Conservation (phyloP, 2,113 vertebrate species). For the Oceanodroma tethys region DNA sequence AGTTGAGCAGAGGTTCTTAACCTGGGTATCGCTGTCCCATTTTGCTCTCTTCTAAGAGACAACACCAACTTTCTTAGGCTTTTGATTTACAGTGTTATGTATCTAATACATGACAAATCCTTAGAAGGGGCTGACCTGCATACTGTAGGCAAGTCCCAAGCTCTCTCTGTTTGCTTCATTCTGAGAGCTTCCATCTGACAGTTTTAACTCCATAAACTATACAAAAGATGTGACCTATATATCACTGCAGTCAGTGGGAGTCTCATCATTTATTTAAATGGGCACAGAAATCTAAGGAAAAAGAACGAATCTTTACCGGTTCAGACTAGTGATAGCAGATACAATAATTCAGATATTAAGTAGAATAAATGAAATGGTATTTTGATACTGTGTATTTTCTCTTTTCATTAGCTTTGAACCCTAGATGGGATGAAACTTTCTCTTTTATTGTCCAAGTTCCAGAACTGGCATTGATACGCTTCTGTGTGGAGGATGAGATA, state of each 20-base stretch:
- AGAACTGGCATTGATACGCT: conserved; percentile 83
- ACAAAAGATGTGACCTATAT: not conserved
- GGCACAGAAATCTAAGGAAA: not conserved
- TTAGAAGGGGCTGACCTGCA: not conserved
- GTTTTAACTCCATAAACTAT: not conserved
- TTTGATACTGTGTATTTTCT: not conserved
- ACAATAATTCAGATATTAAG: not conserved
- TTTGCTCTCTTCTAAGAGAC: not conserved
- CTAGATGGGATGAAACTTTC: conserved; percentile 81
- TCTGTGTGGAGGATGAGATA: conserved; percentile 78
- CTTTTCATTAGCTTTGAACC: conserved; percentile 75
- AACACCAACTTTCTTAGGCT: not conserved
- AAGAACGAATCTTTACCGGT: not conserved
- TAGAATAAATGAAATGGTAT: not conserved
- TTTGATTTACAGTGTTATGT: not conserved
- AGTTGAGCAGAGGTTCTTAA: not conserved
- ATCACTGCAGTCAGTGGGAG: not conserved
- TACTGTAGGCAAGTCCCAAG: not conserved
- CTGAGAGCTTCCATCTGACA: not conserved
- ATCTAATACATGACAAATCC: not conserved
- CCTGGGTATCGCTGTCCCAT: not conserved
- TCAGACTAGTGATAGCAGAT: not conserved
- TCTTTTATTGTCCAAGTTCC: conserved; percentile 79
- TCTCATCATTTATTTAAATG: not conserved
- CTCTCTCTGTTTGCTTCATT: not conserved